Conservation (phyloP, 2,113 vertebrate species). For the Stigmatopora argus region DNA sequence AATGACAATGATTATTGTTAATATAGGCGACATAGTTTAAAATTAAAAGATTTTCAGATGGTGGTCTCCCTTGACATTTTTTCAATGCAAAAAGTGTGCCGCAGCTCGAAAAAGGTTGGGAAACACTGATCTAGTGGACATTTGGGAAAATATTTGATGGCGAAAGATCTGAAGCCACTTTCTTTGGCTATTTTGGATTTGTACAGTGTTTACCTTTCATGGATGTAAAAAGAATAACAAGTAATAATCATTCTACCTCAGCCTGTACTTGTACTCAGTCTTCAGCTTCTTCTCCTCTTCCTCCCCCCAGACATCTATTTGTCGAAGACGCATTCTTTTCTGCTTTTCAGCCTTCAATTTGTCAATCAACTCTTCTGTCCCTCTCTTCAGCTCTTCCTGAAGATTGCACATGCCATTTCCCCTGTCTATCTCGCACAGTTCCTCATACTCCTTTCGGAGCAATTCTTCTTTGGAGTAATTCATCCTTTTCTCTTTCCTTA, state of each 20-base stretch:
- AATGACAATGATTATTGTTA: too few relatives aligned
- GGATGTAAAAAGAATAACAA: not conserved
- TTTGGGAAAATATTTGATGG: too few relatives aligned
- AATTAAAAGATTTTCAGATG: too few relatives aligned
- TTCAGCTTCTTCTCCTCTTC: slow-evolving; percentile 5
- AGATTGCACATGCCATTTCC: slow-evolving; percentile 59
- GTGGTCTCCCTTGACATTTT: too few relatives aligned
- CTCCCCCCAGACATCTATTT: not conserved
- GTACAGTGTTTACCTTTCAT: not conserved
- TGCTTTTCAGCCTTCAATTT: slow-evolving; percentile 5
- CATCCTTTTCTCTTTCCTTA: slow-evolving; percentile 23
- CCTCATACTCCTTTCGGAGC: slow-evolving; percentile 58
- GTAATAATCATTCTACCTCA: not conserved
- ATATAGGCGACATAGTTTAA: too few relatives aligned
- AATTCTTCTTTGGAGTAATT: slow-evolving; percentile 16
- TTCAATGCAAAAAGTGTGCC: too few relatives aligned
- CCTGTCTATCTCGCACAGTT: slow-evolving; percentile 65
- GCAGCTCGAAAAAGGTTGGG: too few relatives aligned
- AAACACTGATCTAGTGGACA: too few relatives aligned
- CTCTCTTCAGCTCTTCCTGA: not conserved
- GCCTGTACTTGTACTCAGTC: slow-evolving; percentile 1
- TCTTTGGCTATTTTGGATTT: too few relatives aligned
- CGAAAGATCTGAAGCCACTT: too few relatives aligned
- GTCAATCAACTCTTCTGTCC: not conserved
- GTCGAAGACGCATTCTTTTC: not conserved